These are phyloP conservation scores for Azorinus chamasolen DNA, from an alignment of 2,888 invertebrate species.

Conservation along the genomic window DNA sequence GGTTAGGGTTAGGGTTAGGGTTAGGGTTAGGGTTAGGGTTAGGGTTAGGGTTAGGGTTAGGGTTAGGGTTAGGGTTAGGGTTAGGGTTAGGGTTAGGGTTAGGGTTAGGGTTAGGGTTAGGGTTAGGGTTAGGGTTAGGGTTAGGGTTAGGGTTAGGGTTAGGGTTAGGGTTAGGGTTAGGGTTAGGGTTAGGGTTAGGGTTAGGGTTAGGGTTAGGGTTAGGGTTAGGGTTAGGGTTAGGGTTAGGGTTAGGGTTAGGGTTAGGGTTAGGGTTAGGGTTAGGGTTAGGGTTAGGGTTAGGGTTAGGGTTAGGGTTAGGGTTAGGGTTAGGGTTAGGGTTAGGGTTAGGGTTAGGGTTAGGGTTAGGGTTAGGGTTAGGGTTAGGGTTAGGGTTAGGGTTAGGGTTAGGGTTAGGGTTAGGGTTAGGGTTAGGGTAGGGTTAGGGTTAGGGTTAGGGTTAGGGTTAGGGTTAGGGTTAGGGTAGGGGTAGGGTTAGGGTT, in stretches of 20 bases:
- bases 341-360: constrained; percentile 37
- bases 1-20: constrained; percentile 44
- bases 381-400: constrained; percentile 58
- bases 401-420: constrained; percentile 43
- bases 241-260: constrained; percentile 54
- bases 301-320: constrained; percentile 61
- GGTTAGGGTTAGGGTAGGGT: constrained; percentile 51
- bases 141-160: constrained; percentile 63
- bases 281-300: constrained; percentile 55
- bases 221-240: constrained; percentile 58
- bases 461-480: constrained; percentile 61
- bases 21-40: constrained; percentile 59
- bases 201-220: constrained; percentile 49
- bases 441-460: constrained; percentile 58
- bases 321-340: constrained; percentile 57
- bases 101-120: constrained; percentile 56
- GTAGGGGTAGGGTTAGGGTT: constrained; percentile 60
- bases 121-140: constrained; percentile 57
- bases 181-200: constrained; percentile 26
- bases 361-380: constrained; percentile 53
- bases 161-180: constrained; percentile 39
- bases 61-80: constrained; percentile 30
- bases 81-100: constrained; percentile 60
- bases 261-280: constrained; percentile 59
- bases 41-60: constrained; percentile 49